Percentiles rank a stretch among this genome's conserved stretches.
These are phyloP conservation scores for Timema podura DNA, from an alignment of 2,888 invertebrate species.

Conservation along the genomic window DNA sequence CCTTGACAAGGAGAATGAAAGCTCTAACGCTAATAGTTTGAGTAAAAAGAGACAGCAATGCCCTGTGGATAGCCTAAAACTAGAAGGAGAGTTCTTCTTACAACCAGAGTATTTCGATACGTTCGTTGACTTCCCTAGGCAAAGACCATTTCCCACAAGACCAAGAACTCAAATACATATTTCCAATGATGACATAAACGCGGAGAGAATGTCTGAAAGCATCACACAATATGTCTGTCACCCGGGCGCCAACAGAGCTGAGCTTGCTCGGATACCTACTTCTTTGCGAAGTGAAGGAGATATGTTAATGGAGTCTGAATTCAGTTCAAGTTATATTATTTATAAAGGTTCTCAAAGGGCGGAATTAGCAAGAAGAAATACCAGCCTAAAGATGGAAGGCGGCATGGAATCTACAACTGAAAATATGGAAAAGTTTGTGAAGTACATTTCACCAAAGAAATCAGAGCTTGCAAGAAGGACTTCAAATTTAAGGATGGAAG, in stretches of 20 bases:
- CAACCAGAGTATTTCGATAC: constrained; percentile 48
- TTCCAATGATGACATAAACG: background rate
- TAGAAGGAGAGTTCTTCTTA: constrained; percentile 47
- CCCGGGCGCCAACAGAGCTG: constrained; percentile 15
- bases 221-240: constrained; percentile 16
- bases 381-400: constrained; percentile 48
- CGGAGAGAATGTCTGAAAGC: constrained; percentile 3
- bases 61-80: constrained; percentile 38
- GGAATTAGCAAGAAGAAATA: constrained; percentile 41
- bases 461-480: constrained; percentile 8
- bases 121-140: constrained; percentile 44
- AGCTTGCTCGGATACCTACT: constrained; percentile 36
- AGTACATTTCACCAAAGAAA: constrained; percentile 39
- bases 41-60: too few relatives aligned
- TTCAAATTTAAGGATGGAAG: constrained; percentile 46
- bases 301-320: constrained; percentile 45
- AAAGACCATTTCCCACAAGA: constrained; percentile 9
- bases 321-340: constrained; percentile 48
- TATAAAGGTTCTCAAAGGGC: constrained; percentile 46
- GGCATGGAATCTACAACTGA: constrained; percentile 49
- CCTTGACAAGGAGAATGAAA: background rate
- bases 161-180: constrained; percentile 15
- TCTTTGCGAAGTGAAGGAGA: constrained; percentile 40
- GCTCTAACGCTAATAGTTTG: background rate
- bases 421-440: constrained; percentile 46